These are phyloP conservation scores for Julus scanicus DNA, from an alignment of 2,888 invertebrate genomes.

Conservation along the genomic window DNA sequence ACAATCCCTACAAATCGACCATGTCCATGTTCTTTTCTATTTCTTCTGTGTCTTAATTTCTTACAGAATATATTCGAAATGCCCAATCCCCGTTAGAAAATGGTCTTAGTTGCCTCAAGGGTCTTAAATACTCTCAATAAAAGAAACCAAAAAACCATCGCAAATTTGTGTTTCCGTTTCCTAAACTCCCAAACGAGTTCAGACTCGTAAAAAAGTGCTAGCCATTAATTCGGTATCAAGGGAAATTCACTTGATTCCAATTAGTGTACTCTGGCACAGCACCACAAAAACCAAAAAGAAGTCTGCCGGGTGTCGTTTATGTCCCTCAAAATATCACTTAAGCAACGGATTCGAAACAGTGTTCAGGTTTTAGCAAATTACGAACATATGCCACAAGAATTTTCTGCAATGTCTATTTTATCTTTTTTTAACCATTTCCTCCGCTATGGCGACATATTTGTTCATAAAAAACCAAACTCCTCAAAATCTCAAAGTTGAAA, in stretches of 20 bases:
- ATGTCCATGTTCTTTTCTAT: not conserved
- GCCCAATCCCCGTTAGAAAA: not conserved
- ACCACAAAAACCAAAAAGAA: too few species aligned
- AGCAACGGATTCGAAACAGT: too few species aligned
- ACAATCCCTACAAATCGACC: not conserved
- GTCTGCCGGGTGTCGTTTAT: too few species aligned
- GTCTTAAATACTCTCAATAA: conserved; percentile 1
- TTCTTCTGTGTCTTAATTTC: not conserved
- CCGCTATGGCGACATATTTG: too few species aligned
- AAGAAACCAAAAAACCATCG: not conserved
- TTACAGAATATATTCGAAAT: not conserved
- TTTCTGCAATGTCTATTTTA: too few species aligned
- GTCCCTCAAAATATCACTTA: too few species aligned
- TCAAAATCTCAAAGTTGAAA: too few species aligned
- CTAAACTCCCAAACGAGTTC: conserved; percentile 25
- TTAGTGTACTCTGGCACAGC: not conserved
- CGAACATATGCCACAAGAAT: too few species aligned
- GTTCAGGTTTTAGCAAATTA: too few species aligned
- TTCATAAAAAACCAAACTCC: too few species aligned
- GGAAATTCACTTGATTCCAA: conserved; percentile 33
- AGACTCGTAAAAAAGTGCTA: not conserved
- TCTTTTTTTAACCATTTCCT: too few species aligned
- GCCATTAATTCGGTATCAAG: not conserved
- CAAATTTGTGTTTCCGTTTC: not conserved
- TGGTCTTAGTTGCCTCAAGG: conserved; percentile 6